phyloP scores from a whole-genome alignment of 2,113 vertebrate genomes.

The Oxygymnocypris stewartii region DNA sequence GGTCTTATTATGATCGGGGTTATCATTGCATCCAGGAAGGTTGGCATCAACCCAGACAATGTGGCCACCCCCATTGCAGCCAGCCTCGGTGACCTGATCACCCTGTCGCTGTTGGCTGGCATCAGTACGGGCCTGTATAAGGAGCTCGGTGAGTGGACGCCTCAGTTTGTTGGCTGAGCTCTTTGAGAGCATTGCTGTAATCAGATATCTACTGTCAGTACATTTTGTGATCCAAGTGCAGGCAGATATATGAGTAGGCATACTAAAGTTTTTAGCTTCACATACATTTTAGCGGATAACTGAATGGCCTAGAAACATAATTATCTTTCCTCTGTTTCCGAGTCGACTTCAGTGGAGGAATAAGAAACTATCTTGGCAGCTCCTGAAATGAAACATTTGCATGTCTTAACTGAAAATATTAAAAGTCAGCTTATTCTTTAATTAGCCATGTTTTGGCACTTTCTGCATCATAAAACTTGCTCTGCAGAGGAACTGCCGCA shows the following conservation, averaged over 20 bases:
- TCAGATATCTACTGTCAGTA: neutral
- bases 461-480: neutral
- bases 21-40: conserved; percentile 91
- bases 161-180: neutral
- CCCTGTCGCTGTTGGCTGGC: conserved; percentile 92
- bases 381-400: neutral
- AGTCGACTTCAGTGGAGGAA: neutral
- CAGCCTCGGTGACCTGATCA: conserved; percentile 96
- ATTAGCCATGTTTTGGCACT: neutral
- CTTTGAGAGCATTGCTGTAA: conserved; percentile 7
- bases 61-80: conserved; percentile 97
- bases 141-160: conserved; percentile 85
- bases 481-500: neutral
- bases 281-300: neutral
- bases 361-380: neutral
- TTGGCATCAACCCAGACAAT: conserved; percentile 97
- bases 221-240: conserved; percentile 7
- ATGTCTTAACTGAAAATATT: neutral
- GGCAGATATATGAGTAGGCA: neutral
- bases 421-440: neutral
- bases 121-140: conserved; percentile 94
- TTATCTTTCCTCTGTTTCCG: neutral
- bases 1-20: conserved; percentile 98
- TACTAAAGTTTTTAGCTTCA: neutral
- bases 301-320: neutral